Evolutionary conservation across 2,113 vertebrate genomes (phyloP).

Genomic region (Eretmochelys imbricata): DNA sequence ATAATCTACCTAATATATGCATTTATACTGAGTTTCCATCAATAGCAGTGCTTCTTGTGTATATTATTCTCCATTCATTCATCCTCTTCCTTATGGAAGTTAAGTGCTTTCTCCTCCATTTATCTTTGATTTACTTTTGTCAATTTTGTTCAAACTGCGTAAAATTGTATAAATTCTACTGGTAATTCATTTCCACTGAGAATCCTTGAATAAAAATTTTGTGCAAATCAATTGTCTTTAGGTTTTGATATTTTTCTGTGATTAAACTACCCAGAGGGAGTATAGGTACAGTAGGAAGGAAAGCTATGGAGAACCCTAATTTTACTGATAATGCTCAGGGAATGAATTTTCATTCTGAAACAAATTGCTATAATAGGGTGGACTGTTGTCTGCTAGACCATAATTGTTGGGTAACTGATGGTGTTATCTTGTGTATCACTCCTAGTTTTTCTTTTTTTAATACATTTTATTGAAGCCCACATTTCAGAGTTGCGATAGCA

Average conservation of each 20-base stretch:
- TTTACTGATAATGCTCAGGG: not conserved
- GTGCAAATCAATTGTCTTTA: not conserved
- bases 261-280: not conserved
- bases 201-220: not conserved
- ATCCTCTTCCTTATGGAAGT: not conserved
- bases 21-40: not conserved
- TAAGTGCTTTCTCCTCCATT: not conserved
- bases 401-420: not conserved
- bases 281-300: not conserved
- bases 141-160: not conserved
- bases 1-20: not conserved
- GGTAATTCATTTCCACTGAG: not conserved
- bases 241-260: not conserved
- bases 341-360: constrained; percentile 12
- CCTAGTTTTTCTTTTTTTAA: not conserved
- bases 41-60: not conserved
- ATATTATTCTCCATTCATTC: not conserved
- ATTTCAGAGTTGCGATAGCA: not conserved
- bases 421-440: not conserved
- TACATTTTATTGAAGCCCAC: not conserved
- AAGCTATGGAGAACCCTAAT: not conserved
- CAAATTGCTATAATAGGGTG: not conserved
- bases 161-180: not conserved
- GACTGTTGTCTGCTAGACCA: not conserved
- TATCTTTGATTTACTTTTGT: constrained; percentile 5